Percentiles rank a stretch among this genome's conserved stretches.
Conservation (phyloP, 2,888 invertebrate species). For the Cepaea hortensis region DNA sequence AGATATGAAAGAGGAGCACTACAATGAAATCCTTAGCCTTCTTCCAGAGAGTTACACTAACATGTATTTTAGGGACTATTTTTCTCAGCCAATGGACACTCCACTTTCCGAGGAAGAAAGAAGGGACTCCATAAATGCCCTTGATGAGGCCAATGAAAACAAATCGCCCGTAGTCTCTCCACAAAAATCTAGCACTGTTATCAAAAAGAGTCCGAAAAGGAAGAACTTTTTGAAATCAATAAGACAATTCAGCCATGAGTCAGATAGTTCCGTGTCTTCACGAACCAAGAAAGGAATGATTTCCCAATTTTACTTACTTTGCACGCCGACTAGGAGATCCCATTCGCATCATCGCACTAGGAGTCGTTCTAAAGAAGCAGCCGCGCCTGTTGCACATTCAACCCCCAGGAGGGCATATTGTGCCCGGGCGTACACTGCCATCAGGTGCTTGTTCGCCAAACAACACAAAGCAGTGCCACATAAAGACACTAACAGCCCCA, state of each 20-base stretch:
- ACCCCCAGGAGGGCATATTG: conserved; percentile 62
- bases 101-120: not conserved
- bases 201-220: not conserved
- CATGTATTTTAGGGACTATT: not conserved
- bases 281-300: not conserved
- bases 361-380: not conserved
- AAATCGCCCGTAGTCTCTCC: not conserved
- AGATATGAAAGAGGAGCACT: conserved; percentile 30
- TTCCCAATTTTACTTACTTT: conserved; percentile 27
- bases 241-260: conserved; percentile 36
- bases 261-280: conserved; percentile 25
- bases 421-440: conserved; percentile 67
- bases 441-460: conserved; percentile 67
- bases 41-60: conserved; percentile 37
- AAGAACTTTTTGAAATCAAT: conserved; percentile 19
- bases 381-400: conserved; percentile 48
- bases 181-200: not conserved
- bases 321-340: conserved; percentile 11
- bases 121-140: not conserved
- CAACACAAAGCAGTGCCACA: conserved; percentile 54
- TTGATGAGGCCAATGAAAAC: not conserved
- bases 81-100: not conserved
- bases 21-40: conserved; percentile 31
- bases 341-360: not conserved
- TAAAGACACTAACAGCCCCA: conserved; percentile 51